phyloP scores from a whole-genome alignment of 2,113 vertebrate genomes.

The Centrocercus urophasianus region DNA sequence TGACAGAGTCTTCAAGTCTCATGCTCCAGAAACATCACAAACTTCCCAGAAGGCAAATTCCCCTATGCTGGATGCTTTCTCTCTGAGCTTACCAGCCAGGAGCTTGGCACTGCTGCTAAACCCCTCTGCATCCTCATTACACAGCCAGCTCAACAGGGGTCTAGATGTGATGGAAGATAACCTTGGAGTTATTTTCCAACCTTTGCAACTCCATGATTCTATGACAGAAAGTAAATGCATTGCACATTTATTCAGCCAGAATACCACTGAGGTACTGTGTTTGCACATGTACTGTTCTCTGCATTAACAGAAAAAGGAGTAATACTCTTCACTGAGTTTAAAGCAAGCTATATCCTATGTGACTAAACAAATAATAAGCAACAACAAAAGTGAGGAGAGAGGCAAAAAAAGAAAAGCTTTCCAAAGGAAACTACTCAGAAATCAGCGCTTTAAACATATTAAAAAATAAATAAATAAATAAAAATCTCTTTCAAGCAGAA shows the following conservation, averaged over 20 bases:
- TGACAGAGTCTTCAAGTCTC: not conserved
- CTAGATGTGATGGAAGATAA: not conserved
- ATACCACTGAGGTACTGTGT: not conserved
- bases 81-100: not conserved
- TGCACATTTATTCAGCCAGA: not conserved
- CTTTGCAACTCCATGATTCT: not conserved
- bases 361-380: not conserved
- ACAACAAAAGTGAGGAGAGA: not conserved
- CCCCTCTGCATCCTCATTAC: not conserved
- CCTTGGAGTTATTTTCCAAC: no score
- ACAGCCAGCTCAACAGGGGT: fast-evolving
- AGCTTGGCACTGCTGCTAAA: not conserved
- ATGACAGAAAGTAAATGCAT: not conserved
- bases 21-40: not conserved
- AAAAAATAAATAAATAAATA: not conserved
- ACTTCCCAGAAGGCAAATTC: not conserved
- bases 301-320: not conserved
- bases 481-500: not conserved
- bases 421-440: not conserved
- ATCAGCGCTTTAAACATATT: not conserved
- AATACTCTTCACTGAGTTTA: not conserved
- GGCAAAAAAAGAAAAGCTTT: not conserved
- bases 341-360: not conserved
- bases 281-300: not conserved
- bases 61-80: not conserved